Evolutionary conservation across 2,113 vertebrate species (phyloP), one percentile per base, ranked within the genome.

Genomic region (Trematomus loennbergii): DNA sequence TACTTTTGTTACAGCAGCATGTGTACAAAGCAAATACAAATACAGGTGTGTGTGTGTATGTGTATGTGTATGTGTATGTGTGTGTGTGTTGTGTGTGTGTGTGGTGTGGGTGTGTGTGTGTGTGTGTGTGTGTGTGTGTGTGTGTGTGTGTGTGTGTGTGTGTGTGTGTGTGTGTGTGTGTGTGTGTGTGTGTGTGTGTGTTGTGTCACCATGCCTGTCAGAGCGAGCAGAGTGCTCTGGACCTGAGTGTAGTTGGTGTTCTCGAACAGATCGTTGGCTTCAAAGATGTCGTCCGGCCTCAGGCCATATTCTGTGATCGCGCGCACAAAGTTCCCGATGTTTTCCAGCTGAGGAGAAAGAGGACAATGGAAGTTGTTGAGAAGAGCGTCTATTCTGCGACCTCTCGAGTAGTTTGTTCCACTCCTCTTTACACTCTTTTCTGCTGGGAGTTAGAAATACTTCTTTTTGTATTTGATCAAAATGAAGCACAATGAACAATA

Each of bases 241-340:
- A 99, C 97, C 89, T 98, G 97, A 7, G 97, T 98, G 89, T 98
- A 92, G 94, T 97, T 98, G 87, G 94, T 94, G 49, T 97, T 98
- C 93, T 99, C 97, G 68, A 98, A 99, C 79, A 99, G 95, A 83
- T 99, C 97, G 0, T 98, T 99, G 92, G 97, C 97, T 85, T 99
- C 97, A 2, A 99, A 99, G 90, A 96, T 94, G 92, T 99, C 97
- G 0, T 97, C 95, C 18, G 94, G 95, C 91, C 89, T 97, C 92
- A 98, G 92, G 40, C 97, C 97, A 0, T 97, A 99, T 17, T 94
- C 96, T 0, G 96, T 96, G 91, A 97, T 97, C 68, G 95, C 97
- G 57, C 95, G 94, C 78, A 98, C 95, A 86, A 98, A 99, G 75
- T 98, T 97, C 46, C 97, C 96, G 1, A 99, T 97, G 89, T 99